Evolutionary conservation across 2,113 vertebrate genomes (phyloP).

Genomic region (Microcebus griseorufus): DNA sequence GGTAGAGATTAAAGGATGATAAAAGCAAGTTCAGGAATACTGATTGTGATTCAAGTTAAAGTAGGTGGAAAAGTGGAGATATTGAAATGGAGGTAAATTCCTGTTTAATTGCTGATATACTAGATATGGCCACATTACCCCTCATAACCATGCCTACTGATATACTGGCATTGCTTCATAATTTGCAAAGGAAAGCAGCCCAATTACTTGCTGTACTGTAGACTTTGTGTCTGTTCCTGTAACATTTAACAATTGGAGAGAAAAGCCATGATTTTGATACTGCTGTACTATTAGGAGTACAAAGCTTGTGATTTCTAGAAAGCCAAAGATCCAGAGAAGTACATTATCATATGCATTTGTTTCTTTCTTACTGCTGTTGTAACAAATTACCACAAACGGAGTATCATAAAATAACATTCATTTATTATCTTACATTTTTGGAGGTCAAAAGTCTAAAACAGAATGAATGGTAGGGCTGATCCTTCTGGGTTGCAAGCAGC

Average conservation of each 20-base stretch:
- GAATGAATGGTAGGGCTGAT: background rate
- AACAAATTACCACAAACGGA: background rate
- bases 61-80: background rate
- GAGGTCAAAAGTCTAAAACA: background rate
- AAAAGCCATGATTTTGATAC: background rate
- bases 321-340: background rate
- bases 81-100: background rate
- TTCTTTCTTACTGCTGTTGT: background rate
- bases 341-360: background rate
- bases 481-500: background rate
- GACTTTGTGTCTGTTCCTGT: background rate
- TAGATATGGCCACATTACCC: too few relatives aligned
- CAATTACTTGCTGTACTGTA: background rate
- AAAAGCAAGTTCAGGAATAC: background rate
- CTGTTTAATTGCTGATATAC: background rate
- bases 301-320: background rate
- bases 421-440: background rate
- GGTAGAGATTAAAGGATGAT: background rate
- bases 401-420: background rate
- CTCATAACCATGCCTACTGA: background rate
- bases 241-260: background rate
- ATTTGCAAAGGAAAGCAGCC: background rate
- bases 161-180: rapidly evolving
- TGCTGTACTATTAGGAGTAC: background rate
- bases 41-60: background rate